Conservation (phyloP, 2,113 vertebrate species). For the Dipodomys stephensi region DNA sequence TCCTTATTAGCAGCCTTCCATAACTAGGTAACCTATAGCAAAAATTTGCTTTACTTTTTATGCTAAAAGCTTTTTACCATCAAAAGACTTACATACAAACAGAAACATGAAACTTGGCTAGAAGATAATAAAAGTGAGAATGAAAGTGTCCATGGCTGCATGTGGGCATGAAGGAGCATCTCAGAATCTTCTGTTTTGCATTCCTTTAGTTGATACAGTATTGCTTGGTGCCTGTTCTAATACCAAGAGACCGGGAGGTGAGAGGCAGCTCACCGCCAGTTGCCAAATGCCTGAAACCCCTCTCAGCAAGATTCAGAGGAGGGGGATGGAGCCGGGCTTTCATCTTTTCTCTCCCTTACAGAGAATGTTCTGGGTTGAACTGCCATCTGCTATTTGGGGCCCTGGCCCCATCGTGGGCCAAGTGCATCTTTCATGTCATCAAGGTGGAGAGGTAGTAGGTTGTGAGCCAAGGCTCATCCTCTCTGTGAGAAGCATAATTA, state of each 20-base stretch:
- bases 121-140: neutral
- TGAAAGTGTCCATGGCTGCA: neutral
- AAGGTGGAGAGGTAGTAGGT: neutral
- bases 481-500: neutral
- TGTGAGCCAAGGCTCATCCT: neutral
- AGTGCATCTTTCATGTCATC: neutral
- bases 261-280: too few relatives aligned
- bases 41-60: neutral
- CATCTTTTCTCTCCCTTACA: neutral
- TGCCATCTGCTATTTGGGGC: constrained; percentile 20
- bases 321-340: accelerated
- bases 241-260: neutral
- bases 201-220: neutral
- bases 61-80: constrained; percentile 19
- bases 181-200: neutral
- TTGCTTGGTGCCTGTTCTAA: neutral
- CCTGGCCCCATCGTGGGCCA: too few relatives aligned
- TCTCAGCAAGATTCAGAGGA: accelerated
- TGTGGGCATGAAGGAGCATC: too few relatives aligned
- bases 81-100: neutral
- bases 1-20: neutral
- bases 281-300: neutral
- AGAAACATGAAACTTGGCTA: neutral
- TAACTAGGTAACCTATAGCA: neutral
- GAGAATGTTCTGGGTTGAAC: neutral